Conservation (phyloP, 2,113 vertebrate species). For the Cygnus buccinator region DNA sequence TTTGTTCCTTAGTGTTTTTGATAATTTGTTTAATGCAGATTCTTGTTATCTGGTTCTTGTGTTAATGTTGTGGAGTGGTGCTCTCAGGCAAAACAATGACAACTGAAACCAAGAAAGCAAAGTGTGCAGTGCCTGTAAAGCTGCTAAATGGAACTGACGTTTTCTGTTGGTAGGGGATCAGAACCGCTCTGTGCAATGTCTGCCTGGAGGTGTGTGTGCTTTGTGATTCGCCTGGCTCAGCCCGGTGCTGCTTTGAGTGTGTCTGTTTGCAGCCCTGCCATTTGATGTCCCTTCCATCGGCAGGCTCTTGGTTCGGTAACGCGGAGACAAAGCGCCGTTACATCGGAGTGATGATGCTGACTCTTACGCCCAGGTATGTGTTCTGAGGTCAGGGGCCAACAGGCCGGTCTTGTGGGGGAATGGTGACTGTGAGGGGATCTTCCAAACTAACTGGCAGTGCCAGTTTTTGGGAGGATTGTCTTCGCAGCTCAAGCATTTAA, state of each 20-base stretch:
- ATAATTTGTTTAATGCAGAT: not conserved
- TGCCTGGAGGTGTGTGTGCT: not conserved
- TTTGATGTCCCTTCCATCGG: not conserved
- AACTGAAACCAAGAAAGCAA: not conserved
- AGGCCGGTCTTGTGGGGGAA: accelerated
- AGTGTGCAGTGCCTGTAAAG: accelerated
- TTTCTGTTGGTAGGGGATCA: not conserved
- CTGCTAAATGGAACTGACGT: too few species aligned
- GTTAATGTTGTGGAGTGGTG: not conserved
- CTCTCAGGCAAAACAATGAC: not conserved
- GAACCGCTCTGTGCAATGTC: accelerated
- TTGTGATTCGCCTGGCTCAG: not conserved
- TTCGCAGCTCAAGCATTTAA: not conserved
- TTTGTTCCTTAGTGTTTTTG: not conserved
- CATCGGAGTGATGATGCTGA: slow-evolving; percentile 97
- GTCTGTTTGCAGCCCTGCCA: not conserved
- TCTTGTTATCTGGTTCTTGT: not conserved
- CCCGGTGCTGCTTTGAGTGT: not conserved
- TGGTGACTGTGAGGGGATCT: not conserved
- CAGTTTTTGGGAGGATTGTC: not conserved
- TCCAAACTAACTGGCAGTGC: not conserved
- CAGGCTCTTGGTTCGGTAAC: slow-evolving; percentile 84
- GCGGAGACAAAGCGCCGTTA: slow-evolving; percentile 83
- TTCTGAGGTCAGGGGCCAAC: not conserved
- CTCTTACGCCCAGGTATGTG: slow-evolving; percentile 88